phyloP scores from a whole-genome alignment of 2,113 vertebrate genomes.

The Nannobrachium achirus region DNA sequence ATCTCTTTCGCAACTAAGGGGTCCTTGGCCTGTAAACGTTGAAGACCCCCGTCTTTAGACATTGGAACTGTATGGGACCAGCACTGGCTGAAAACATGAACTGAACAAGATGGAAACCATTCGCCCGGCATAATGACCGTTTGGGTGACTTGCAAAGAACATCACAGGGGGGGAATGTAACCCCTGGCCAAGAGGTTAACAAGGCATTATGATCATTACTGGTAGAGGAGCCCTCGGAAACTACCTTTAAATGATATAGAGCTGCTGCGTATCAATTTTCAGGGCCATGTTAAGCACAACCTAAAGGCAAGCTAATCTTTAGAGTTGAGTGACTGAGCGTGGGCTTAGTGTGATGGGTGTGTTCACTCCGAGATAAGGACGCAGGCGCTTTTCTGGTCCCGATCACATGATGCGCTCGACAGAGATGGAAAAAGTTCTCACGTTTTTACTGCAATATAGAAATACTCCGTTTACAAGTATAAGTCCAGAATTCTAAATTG shows the following conservation, averaged over 20 bases:
- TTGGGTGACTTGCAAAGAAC: conserved; percentile 53
- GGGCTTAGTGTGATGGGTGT: conserved; percentile 48
- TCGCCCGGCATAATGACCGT: background rate
- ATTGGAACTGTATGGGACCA: too few relatives aligned
- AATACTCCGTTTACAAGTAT: too few relatives aligned
- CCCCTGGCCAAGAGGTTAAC: conserved; percentile 70
- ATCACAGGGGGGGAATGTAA: conserved; percentile 59
- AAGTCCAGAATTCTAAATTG: too few relatives aligned
- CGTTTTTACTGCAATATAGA: too few relatives aligned
- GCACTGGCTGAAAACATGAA: background rate
- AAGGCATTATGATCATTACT: conserved; percentile 70
- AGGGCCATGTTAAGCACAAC: conserved; percentile 59
- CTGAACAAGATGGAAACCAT: conserved; percentile 21
- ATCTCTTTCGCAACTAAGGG: too few relatives aligned
- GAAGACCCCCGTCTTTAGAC: too few relatives aligned
- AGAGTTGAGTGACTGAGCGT: conserved; percentile 42
- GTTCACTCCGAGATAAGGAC: conserved; percentile 45
- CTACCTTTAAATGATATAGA: conserved; percentile 65
- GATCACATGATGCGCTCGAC: conserved; percentile 52
- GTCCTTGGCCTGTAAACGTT: too few relatives aligned
- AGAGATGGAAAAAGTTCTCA: conserved; percentile 51
- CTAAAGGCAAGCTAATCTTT: conserved; percentile 61
- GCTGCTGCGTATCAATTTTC: conserved; percentile 67
- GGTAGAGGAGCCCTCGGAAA: conserved; percentile 50
- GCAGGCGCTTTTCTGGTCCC: conserved; percentile 28